These are phyloP conservation scores for Molorchus minor DNA, from an alignment of 2,888 invertebrate species.

Conservation along the genomic window DNA sequence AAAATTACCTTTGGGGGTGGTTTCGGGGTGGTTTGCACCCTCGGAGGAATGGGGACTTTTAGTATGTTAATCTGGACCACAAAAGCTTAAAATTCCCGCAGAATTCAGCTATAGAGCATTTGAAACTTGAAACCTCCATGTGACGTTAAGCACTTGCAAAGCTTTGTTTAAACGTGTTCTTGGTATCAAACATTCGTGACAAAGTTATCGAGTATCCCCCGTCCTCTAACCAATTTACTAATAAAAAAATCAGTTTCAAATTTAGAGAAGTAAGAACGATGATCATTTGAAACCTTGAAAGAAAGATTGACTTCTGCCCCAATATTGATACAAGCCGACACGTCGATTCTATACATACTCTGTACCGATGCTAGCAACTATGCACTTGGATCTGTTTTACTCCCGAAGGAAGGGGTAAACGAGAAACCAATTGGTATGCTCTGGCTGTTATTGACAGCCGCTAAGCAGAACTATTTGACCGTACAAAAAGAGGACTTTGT, in stretches of 20 bases:
- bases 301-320: conserved; percentile 35
- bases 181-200: conserved; percentile 38
- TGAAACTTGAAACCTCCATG: conserved; percentile 25
- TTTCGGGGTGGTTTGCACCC: no score
- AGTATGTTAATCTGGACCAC: no score
- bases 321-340: conserved; percentile 39
- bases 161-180: conserved; percentile 35
- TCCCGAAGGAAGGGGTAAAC: conserved; percentile 38
- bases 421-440: conserved; percentile 42
- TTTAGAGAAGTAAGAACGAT: conserved; percentile 30
- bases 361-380: conserved; percentile 45
- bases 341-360: conserved; percentile 36
- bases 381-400: conserved; percentile 40
- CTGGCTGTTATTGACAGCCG: conserved; percentile 31
- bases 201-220: conserved; percentile 31
- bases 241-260: conserved; percentile 26
- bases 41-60: no score
- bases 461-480: conserved; percentile 39
- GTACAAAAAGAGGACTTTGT: conserved; percentile 42
- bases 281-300: conserved; percentile 33
- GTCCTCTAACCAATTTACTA: conserved; percentile 32
- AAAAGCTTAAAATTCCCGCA: no score
- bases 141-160: conserved; percentile 30
- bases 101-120: no score
- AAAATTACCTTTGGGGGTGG: no score